These are phyloP conservation scores for Iphiclides podalirius DNA, from an alignment of 2,888 invertebrate species.

Conservation along the genomic window DNA sequence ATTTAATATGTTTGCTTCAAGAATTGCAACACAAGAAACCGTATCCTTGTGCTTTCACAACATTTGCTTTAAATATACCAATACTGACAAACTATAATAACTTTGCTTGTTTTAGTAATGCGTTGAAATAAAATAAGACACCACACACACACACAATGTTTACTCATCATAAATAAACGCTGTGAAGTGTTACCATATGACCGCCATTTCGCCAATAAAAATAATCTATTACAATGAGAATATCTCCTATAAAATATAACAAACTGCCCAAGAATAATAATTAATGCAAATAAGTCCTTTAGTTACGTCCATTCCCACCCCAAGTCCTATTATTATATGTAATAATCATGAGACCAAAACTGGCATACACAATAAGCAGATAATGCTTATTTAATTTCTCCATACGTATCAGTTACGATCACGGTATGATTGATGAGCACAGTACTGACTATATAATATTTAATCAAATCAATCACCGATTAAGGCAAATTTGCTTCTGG, in stretches of 20 bases:
- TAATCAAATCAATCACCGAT: background rate
- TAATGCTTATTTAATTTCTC: background rate
- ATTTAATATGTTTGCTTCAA: conserved; percentile 13
- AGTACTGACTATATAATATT: too few species aligned
- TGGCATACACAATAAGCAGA: background rate
- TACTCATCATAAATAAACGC: conserved; percentile 13
- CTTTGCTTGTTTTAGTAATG: conserved; percentile 18
- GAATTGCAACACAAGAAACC: conserved; percentile 13
- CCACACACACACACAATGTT: conserved; percentile 13
- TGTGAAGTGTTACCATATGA: conserved; percentile 6
- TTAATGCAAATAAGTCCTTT: too few species aligned
- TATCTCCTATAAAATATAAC: too few species aligned
- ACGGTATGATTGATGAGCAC: background rate
- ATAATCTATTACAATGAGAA: background rate
- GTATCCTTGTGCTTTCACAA: conserved; percentile 19
- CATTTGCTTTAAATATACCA: conserved; percentile 16
- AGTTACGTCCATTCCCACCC: too few species aligned
- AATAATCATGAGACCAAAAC: too few species aligned
- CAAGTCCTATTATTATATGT: too few species aligned
- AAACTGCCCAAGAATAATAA: too few species aligned
- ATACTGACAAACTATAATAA: conserved; percentile 18
- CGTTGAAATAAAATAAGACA: conserved; percentile 15
- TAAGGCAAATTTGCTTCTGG: background rate
- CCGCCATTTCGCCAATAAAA: background rate
- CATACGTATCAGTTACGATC: background rate